A percentile compares a stretch with the other conserved stretches of the same genome.
Evolutionary conservation across 2,113 vertebrate species (phyloP).

Genomic region (Istiophorus platypterus): DNA sequence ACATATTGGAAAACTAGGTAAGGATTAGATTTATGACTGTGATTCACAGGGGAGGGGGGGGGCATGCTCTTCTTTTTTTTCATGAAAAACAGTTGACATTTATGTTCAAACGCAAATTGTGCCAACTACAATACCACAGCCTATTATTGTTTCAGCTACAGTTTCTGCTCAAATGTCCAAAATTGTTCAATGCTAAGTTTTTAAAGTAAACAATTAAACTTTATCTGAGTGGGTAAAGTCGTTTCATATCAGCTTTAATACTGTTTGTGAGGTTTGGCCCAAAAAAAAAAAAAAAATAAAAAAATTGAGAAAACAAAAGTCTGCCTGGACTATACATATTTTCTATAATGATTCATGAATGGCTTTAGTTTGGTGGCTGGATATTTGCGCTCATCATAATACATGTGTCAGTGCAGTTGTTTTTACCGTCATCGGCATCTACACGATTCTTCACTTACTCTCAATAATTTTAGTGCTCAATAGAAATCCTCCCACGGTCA

Average conservation of each 20-base stretch:
- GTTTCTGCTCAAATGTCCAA: neutral
- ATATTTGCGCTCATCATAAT: conserved; percentile 6
- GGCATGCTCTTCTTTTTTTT: too few species aligned
- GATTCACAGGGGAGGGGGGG: conserved; percentile 19
- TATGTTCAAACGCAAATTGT: neutral
- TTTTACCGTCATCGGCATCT: conserved; percentile 8
- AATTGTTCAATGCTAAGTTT: neutral
- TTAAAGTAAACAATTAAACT: neutral
- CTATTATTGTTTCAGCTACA: neutral
- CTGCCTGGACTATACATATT: conserved; percentile 33
- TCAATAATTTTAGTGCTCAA: conserved; percentile 28
- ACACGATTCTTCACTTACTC: conserved; percentile 1
- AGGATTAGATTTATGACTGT: conserved; percentile 12
- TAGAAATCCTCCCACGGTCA: conserved; percentile 65
- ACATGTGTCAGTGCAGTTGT: neutral
- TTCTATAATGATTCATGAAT: conserved; percentile 22
- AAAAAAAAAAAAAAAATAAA: neutral
- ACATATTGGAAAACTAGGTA: neutral
- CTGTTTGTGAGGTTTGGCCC: neutral
- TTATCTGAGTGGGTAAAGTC: neutral
- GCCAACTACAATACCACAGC: fast-evolving
- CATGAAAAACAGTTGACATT: conserved; percentile 3
- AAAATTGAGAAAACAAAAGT: conserved; percentile 17
- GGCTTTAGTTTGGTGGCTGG: conserved; percentile 30
- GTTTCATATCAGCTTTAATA: neutral